phyloP scores from a whole-genome alignment of 2,888 invertebrate species.

The Pyrgus malvae region DNA sequence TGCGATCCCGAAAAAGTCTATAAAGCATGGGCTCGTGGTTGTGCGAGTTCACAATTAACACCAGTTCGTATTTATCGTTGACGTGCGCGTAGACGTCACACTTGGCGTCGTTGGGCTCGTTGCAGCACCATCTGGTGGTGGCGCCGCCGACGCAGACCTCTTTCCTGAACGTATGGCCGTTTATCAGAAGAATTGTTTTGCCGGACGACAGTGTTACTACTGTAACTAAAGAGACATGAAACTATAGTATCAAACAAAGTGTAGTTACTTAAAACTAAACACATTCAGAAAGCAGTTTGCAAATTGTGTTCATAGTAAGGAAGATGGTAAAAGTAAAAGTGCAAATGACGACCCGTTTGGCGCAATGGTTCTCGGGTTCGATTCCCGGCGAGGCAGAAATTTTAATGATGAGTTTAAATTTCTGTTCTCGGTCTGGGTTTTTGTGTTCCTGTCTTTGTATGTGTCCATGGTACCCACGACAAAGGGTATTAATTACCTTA shows the following conservation, averaged over 20 bases:
- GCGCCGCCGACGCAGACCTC: slow-evolving; percentile 49
- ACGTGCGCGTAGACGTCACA: slow-evolving; percentile 60
- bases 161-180: slow-evolving; percentile 63
- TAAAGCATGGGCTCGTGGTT: slow-evolving; percentile 63
- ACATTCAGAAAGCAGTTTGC: too few relatives aligned
- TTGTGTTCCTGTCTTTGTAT: too few relatives aligned
- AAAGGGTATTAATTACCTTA: too few relatives aligned
- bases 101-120: slow-evolving; percentile 52
- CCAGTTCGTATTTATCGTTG: slow-evolving; percentile 59
- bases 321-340: too few relatives aligned
- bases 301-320: too few relatives aligned
- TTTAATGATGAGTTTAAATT: too few relatives aligned
- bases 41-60: slow-evolving; percentile 53
- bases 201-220: slow-evolving; percentile 61
- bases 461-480: too few relatives aligned
- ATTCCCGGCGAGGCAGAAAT: too few relatives aligned
- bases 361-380: too few relatives aligned
- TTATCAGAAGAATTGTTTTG: slow-evolving; percentile 58
- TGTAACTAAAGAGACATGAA: slow-evolving; percentile 52
- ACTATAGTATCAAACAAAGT: background rate
- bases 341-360: too few relatives aligned
- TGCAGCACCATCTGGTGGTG: slow-evolving; percentile 58
- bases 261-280: too few relatives aligned
- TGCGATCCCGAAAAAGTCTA: slow-evolving; percentile 56
- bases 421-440: too few relatives aligned